Base-by-base conservation (phyloP, 2,113 vertebrate species). In the Anarhynchus alexandrinus region DNA sequence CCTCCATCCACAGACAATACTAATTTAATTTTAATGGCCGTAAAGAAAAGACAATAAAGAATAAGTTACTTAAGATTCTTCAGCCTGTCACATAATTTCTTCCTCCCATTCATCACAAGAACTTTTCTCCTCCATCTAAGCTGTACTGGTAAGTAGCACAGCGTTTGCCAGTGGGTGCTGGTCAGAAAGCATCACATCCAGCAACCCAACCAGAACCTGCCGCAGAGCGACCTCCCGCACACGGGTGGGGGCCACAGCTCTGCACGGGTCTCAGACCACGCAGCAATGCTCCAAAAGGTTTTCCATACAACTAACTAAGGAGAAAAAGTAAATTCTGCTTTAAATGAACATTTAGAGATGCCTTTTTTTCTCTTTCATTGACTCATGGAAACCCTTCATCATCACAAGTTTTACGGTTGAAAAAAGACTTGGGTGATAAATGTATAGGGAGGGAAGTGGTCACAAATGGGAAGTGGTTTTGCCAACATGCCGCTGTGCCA, bases 261-360 rank as follows among this genome's bases (percentile, higher is more conserved):
- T 26, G 57, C 51, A 5, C 4, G 3, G 7, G 10, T 3, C 59
- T 27, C 30, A 9, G 23, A 2, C 25, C 4, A 3, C 1, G 1
- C n/a, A 69, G 51, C 2, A 12, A 34, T 18, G n/a, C 71, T 49
- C 80, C 38, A 19, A 5, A 15, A 70, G 25, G 25, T 45, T 26
- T 32, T 21, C 65, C 34, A 17, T 2, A 11, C 67, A 45, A 19
- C 69, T 62, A 45, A 45, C 67, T 11, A 32, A 8, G 51, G 34
- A 73, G n/a, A 11, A 2, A 51, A 49, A 43, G 36, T 8, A 57
- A 54, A 67, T 26, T 62, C 34, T 57, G 21, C 52, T 87, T 30
- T 10, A 10, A 82, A 61, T 4, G 30, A 57, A 8, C 40, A 49
- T 8, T 71, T 21, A 25, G 40, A 78, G 82, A 52, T 5, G 7